These are phyloP conservation scores for Pteronura brasiliensis DNA, from an alignment of 2,113 vertebrate genomes.

Conservation along the genomic window DNA sequence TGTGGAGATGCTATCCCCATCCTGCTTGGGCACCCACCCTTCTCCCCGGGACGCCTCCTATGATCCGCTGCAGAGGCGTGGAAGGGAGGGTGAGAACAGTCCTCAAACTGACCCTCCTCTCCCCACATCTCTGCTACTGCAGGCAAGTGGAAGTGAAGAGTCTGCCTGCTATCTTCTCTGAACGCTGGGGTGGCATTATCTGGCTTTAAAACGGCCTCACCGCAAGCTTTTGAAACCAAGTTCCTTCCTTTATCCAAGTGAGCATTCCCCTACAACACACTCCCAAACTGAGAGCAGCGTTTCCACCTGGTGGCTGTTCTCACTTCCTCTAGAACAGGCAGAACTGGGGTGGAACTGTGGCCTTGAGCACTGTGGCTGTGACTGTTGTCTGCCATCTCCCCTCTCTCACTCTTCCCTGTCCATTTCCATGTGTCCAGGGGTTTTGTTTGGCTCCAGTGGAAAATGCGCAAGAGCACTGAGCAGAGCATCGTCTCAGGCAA, in stretches of 20 bases:
- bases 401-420: not conserved
- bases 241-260: fast-evolving
- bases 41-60: not conserved
- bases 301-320: not conserved
- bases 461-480: no score
- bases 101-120: not conserved
- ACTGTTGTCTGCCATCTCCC: no score
- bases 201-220: not conserved
- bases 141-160: no score
- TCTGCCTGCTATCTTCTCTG: not conserved
- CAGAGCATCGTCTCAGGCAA: not conserved
- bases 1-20: no score
- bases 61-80: fast-evolving
- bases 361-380: not conserved
- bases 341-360: not conserved
- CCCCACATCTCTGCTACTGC: not conserved
- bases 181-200: not conserved
- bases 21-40: no score
- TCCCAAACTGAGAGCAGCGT: fast-evolving
- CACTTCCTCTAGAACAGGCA: not conserved
- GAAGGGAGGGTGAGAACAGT: no score
- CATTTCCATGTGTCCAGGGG: not conserved
- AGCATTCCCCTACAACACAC: fast-evolving
- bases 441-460: not conserved
- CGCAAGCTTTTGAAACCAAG: not conserved